Evolutionary conservation across 1,140 invertebrate species (phyloP).

Genomic region (Phocides pigmalion): DNA sequence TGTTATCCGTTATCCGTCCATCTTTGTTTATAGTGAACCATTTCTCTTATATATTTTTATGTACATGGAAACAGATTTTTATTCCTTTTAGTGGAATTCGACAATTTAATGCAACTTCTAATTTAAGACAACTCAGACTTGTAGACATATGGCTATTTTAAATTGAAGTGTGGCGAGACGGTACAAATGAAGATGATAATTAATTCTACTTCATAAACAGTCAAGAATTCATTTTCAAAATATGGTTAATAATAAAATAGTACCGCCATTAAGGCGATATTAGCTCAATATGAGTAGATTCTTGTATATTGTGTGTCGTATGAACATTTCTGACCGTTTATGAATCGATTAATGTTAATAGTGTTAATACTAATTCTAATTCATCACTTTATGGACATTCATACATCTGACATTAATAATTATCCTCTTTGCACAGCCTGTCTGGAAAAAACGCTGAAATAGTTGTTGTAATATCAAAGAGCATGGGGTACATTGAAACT

Average conservation of each 20-base stretch:
- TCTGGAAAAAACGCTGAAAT: constrained; percentile 76
- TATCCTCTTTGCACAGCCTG: constrained; percentile 80
- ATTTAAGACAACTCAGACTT: too few species aligned
- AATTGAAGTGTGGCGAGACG: constrained; percentile 51
- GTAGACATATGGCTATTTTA: too few species aligned
- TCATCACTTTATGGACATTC: constrained; percentile 78
- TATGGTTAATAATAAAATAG: too few species aligned
- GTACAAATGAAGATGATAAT: constrained; percentile 51
- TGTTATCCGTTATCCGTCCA: too few species aligned
- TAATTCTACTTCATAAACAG: constrained; percentile 75
- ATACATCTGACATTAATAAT: constrained; percentile 78
- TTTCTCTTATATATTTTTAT: too few species aligned
- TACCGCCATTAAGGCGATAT: too few species aligned
- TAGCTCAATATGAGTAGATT: too few species aligned
- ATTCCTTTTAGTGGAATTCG: too few species aligned
- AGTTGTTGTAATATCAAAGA: constrained; percentile 83
- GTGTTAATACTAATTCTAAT: constrained; percentile 78
- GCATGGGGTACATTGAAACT: constrained; percentile 40
- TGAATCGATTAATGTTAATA: constrained; percentile 71
- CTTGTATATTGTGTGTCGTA: too few species aligned
- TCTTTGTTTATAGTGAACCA: too few species aligned
- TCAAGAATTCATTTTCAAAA: constrained; percentile 44
- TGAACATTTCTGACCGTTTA: constrained; percentile 62
- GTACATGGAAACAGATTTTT: too few species aligned
- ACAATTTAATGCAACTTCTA: too few species aligned